Conservation (phyloP, 2,113 vertebrate genomes). For the Melanostigma gelatinosum region DNA sequence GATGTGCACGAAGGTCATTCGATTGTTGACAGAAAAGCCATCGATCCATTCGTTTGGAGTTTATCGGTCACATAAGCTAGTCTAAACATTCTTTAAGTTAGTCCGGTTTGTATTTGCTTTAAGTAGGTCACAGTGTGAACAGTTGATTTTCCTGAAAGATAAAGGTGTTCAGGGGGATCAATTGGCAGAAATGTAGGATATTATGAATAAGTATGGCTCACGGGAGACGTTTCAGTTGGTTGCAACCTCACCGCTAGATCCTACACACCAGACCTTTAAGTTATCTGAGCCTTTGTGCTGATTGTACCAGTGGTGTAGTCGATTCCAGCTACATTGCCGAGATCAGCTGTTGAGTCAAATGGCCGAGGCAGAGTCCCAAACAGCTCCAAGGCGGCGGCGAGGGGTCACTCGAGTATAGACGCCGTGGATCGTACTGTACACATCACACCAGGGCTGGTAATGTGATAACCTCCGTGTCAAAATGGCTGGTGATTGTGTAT, state of each 20-base stretch:
- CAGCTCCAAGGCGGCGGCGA: background rate
- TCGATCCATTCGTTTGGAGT: too few relatives aligned
- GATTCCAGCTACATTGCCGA: background rate
- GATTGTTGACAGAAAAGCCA: background rate
- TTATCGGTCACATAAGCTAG: background rate
- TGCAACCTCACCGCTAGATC: background rate
- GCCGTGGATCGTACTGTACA: too few relatives aligned
- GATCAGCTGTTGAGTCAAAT: background rate
- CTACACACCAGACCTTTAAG: background rate
- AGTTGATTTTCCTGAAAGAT: too few relatives aligned
- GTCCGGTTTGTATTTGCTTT: background rate
- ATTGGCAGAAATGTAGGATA: too few relatives aligned
- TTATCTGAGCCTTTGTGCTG: background rate
- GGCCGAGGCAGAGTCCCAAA: background rate
- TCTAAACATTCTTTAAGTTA: background rate
- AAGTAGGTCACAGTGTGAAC: background rate
- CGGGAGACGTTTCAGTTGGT: background rate
- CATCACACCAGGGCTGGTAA: background rate
- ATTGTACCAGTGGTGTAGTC: background rate
- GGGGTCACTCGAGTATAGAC: background rate
- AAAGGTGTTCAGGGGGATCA: background rate
- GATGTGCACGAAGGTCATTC: background rate
- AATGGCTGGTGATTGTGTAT: slow-evolving; percentile 45
- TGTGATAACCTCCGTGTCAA: slow-evolving; percentile 23
- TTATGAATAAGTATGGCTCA: background rate